Evolutionary conservation across 2,888 invertebrate species (phyloP).

Genomic region (Caenorhabditis doughertyi): DNA sequence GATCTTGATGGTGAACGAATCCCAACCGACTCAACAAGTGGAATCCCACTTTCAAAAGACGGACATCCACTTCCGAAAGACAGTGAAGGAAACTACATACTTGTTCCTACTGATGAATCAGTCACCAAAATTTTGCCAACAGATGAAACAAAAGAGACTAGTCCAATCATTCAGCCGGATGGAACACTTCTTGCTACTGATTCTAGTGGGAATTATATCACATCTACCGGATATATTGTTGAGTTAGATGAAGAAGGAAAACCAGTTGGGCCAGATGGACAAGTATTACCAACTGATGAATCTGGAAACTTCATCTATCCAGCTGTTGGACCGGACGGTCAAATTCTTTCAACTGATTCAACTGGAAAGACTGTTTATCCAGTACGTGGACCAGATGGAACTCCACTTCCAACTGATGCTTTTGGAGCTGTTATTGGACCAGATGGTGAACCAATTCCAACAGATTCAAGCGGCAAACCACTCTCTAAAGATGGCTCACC

Average conservation of each 20-base stretch:
- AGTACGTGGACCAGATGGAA: slow-evolving; percentile 67
- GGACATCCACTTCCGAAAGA: slow-evolving; percentile 68
- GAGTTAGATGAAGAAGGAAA: slow-evolving; percentile 61
- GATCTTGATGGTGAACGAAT: slow-evolving; percentile 65
- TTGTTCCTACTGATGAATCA: slow-evolving; percentile 44
- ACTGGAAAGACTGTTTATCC: slow-evolving; percentile 49
- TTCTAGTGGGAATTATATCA: slow-evolving; percentile 64
- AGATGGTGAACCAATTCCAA: slow-evolving; percentile 63
- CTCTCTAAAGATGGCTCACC: slow-evolving; percentile 54
- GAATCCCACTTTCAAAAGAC: slow-evolving; percentile 60
- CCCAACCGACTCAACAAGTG: slow-evolving; percentile 47
- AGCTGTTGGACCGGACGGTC: slow-evolving; percentile 61
- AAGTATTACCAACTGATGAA: slow-evolving; percentile 46
- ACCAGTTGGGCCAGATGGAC: slow-evolving; percentile 68
- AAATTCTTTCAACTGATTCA: slow-evolving; percentile 44
- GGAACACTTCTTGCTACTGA: slow-evolving; percentile 68
- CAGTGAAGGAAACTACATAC: slow-evolving; percentile 45
- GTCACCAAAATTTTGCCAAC: slow-evolving; percentile 54
- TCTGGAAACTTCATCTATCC: slow-evolving; percentile 61
- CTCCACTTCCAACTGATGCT: slow-evolving; percentile 61
- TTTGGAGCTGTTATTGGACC: slow-evolving; percentile 68
- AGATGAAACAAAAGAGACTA: slow-evolving; percentile 28
- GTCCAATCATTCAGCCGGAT: slow-evolving; percentile 56
- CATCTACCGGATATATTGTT: slow-evolving; percentile 60
- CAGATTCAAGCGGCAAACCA: slow-evolving; percentile 66